Evolutionary conservation across 1,140 invertebrate species (phyloP).

Genomic region (Phortica variegata): DNA sequence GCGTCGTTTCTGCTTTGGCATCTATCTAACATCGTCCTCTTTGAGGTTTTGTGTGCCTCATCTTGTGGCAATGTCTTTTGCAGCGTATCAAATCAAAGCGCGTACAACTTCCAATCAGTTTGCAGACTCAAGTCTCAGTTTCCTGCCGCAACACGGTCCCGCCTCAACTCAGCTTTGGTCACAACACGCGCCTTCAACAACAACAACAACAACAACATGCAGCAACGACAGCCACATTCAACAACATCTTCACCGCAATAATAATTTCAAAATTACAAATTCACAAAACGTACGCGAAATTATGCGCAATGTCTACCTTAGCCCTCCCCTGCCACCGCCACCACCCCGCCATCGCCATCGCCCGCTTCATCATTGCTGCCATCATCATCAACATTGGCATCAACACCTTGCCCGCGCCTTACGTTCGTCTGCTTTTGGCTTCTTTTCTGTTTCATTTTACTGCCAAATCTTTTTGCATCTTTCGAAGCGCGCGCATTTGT

Average conservation of each 20-base stretch:
- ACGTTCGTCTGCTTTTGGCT: constrained; percentile 9
- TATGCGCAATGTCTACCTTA: constrained; percentile 46
- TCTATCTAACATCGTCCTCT: no score
- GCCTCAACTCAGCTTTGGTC: constrained; percentile 3
- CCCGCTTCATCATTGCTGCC: no score
- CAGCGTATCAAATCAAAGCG: constrained; percentile 41
- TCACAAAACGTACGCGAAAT: constrained; percentile 53
- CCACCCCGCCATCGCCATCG: no score
- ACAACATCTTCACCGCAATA: constrained; percentile 27
- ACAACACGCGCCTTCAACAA: constrained; percentile 21
- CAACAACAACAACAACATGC: constrained; percentile 3
- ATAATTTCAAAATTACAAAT: constrained; percentile 53
- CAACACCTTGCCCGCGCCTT: no score
- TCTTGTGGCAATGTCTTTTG: constrained; percentile 39
- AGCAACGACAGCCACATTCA: constrained; percentile 3
- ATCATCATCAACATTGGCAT: no score
- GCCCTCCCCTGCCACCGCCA: no score
- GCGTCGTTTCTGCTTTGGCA: no score
- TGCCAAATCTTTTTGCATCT: constrained; percentile 7
- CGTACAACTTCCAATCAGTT: constrained; percentile 41
- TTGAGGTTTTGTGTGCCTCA: no score
- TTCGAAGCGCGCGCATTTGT: no score
- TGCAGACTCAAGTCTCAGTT: constrained; percentile 23
- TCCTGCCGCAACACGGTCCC: background rate
- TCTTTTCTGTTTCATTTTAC: constrained; percentile 8